Evolutionary conservation across 2,113 vertebrate genomes (phyloP), one percentile per base, ranked within the genome.

Genomic region (Bothrops jararaca): DNA sequence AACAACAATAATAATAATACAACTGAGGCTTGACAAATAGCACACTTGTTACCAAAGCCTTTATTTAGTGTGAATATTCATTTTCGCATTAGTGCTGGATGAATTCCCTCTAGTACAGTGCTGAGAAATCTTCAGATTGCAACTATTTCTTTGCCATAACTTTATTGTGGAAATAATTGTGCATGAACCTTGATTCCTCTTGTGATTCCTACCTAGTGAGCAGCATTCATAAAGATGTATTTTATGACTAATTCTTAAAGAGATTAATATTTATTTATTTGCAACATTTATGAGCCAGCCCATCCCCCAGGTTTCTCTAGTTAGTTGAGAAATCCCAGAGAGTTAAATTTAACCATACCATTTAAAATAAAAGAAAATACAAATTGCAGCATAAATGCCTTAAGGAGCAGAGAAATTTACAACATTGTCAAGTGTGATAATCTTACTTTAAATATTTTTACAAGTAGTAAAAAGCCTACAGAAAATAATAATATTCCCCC

Each of bases 41-140:
- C 93, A 92, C 94, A 96, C 95, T 93, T 96, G 95, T 91, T 94
- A 39, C 48, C 93, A 95, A 88, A 92, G 80, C 15, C n/a, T 94
- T 96, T 95, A 93, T 95, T 88, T 94, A 93, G 69, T 92, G n/a
- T 95, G 93, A 96, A 96, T 96, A 96, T 97, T 96, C 91, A 96
- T 95, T 57, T 92, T 88, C 9, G 34, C 13, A 52, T 95, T 94
- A 89, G 42, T 88, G 0, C 10, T 91, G 57, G 90, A 50, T 42
- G 42, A 93, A 93, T 89, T 93, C 94, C 89, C 90, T 74, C 80
- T 90, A 26, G 91, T 94, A 89, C 88, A 91, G 58, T 34, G 7
- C 9, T 89, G 8, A 85, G 39, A 86, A 91, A 0, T n/a, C 85
- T 85, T 95, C 54, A 64, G 88, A 91, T 4, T 93, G 86, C 94